phyloP scores from a whole-genome alignment of 2,113 vertebrate genomes.

The Conger conger region DNA sequence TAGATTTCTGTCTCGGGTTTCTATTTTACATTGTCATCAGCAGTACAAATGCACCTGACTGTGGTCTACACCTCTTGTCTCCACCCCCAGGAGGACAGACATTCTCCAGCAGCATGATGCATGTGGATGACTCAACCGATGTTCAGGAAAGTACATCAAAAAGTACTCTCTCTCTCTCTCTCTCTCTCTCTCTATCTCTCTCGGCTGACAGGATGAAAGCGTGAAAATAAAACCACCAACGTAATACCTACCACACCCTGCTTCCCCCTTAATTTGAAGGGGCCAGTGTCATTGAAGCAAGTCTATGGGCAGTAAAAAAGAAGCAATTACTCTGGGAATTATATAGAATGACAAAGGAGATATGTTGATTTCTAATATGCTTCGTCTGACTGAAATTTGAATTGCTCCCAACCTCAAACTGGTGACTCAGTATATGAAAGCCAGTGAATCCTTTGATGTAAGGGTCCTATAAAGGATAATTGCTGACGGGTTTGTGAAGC shows the following conservation, averaged over 20 bases:
- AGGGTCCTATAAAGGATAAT: conserved; percentile 40
- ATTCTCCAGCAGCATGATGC: not conserved
- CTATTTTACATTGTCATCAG: conserved; percentile 21
- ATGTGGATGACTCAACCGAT: too few species aligned
- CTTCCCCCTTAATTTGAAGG: not conserved
- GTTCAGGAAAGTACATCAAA: too few species aligned
- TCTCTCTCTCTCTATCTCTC: too few species aligned
- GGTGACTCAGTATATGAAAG: conserved; percentile 9
- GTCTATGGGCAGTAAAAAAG: not conserved
- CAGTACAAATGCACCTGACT: conserved; percentile 10
- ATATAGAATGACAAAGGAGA: conserved; percentile 1
- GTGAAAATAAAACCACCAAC: not conserved
- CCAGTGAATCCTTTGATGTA: conserved; percentile 36
- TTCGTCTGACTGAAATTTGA: conserved; percentile 7
- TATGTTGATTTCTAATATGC: conserved; percentile 14
- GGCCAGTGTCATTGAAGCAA: not conserved
- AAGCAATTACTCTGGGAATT: conserved; percentile 11
- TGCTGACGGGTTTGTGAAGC: conserved; percentile 29
- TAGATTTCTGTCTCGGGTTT: not conserved
- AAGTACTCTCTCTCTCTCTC: too few species aligned
- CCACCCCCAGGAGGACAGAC: conserved; percentile 19
- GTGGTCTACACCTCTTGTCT: not conserved
- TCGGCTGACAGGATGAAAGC: not conserved
- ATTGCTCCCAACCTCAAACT: conserved; percentile 10
- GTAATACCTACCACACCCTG: not conserved